These are phyloP conservation scores for Lutjanus campechanus DNA, from an alignment of 2,797 vertebrate species.

Conservation along the genomic window DNA sequence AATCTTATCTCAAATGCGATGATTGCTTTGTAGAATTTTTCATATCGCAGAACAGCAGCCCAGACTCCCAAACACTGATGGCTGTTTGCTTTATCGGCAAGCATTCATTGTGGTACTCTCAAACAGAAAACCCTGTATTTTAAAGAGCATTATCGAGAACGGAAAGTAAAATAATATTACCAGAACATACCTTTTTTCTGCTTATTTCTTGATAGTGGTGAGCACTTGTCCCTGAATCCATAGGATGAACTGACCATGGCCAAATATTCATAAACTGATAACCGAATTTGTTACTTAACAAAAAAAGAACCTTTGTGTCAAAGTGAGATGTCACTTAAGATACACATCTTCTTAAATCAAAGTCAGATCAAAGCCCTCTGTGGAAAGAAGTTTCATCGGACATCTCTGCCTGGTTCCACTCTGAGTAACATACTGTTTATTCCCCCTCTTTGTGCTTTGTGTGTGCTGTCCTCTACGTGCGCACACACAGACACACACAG, in stretches of 20 bases:
- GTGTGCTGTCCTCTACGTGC: conserved; percentile 61
- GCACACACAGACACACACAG: conserved; percentile 55
- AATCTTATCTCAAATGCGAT: not conserved
- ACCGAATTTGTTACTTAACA: conserved; percentile 19
- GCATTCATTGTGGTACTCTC: not conserved
- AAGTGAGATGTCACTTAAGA: conserved; percentile 73
- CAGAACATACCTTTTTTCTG: not conserved
- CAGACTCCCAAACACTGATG: not conserved
- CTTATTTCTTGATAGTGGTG: conserved; percentile 8
- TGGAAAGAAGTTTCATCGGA: conserved; percentile 75
- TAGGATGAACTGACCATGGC: conserved; percentile 20
- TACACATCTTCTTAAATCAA: conserved; percentile 71
- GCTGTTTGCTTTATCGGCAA: conserved; percentile 27
- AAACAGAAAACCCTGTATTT: conserved; percentile 13
- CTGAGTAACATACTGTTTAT: conserved; percentile 80
- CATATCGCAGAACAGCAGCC: not conserved
- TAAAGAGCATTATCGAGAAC: conserved; percentile 5
- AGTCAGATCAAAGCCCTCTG: conserved; percentile 77
- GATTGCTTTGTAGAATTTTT: conserved; percentile 34
- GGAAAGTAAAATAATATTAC: conserved; percentile 8
- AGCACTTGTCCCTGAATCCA: conserved; percentile 14
- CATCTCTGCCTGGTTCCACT: conserved; percentile 81
- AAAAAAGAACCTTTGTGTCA: conserved; percentile 50
- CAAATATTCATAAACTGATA: conserved; percentile 44
- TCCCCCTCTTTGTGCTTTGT: conserved; percentile 73